Percentiles rank a stretch among this genome's conserved stretches.
Evolutionary conservation across 2,888 invertebrate genomes (phyloP).

Genomic region (Philereme vetulata): DNA sequence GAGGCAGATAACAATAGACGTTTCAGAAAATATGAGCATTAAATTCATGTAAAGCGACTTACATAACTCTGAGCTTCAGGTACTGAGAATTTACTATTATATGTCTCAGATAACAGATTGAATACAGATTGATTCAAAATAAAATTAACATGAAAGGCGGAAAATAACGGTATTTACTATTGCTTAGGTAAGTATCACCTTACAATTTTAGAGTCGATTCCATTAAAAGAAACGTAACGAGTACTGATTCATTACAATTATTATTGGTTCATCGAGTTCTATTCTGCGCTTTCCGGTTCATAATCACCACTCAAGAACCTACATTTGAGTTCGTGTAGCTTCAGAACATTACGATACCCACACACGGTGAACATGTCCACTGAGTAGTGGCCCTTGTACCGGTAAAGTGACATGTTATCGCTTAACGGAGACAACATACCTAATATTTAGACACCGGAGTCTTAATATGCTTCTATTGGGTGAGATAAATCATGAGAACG

Average conservation of each 20-base stretch:
- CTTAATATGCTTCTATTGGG: constrained; percentile 55
- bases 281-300: too few relatives aligned
- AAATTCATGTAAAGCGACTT: constrained; percentile 49
- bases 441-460: constrained; percentile 64
- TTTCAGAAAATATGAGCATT: constrained; percentile 27
- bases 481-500: constrained; percentile 47
- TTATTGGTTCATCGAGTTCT: too few relatives aligned
- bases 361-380: constrained; percentile 28
- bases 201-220: too few relatives aligned
- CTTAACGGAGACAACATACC: constrained; percentile 63
- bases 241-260: too few relatives aligned
- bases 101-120: constrained; percentile 51
- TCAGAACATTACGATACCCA: constrained; percentile 37
- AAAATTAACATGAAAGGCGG: too few relatives aligned
- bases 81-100: constrained; percentile 50
- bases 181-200: too few relatives aligned
- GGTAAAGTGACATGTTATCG: constrained; percentile 62
- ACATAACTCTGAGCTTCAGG: constrained; percentile 48
- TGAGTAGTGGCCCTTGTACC: constrained; percentile 48
- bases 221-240: too few relatives aligned
- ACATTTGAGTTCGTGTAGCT: not conserved
- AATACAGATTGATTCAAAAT: constrained; percentile 45
- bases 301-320: too few relatives aligned
- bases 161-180: constrained; percentile 35
- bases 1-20: constrained; percentile 22